phyloP scores from a whole-genome alignment of 2,797 vertebrate genomes.

The Botia almorhae region DNA sequence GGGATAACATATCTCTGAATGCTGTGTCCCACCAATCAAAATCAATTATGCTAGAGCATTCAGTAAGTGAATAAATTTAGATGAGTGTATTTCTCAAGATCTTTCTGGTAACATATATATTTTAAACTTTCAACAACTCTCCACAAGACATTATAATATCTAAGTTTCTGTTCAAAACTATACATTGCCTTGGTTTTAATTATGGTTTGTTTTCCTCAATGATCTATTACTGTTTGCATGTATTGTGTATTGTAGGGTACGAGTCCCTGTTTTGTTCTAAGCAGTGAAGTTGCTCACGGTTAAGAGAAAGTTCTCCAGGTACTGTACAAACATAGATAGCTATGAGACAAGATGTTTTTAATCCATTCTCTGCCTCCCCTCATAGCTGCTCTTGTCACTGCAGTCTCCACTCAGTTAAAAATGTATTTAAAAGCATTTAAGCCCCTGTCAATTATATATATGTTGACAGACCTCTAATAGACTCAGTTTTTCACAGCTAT shows the following conservation, averaged over 20 bases:
- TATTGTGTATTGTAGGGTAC: no score
- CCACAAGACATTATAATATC: no score
- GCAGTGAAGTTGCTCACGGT: not conserved
- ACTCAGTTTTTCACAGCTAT: not conserved
- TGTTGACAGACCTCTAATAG: not conserved
- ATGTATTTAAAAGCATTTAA: not conserved
- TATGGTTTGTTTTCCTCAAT: not conserved
- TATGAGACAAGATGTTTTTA: not conserved
- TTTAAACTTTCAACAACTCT: no score
- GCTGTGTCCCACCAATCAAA: no score
- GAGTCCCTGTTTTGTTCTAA: not conserved
- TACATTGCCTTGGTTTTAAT: not conserved
- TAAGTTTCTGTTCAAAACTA: not conserved
- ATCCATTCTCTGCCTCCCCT: no score
- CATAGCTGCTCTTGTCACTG: not conserved
- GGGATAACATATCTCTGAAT: no score
- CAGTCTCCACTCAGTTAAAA: not conserved
- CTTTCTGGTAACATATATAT: no score
- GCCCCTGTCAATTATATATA: not conserved
- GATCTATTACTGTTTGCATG: not conserved
- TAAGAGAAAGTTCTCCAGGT: not conserved
- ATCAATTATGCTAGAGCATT: no score
- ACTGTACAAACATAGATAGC: not conserved
- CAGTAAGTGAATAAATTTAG: no score
- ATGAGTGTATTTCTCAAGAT: no score